phyloP scores from a whole-genome alignment of 1,140 invertebrate genomes.

The Latrodectus geometricus region DNA sequence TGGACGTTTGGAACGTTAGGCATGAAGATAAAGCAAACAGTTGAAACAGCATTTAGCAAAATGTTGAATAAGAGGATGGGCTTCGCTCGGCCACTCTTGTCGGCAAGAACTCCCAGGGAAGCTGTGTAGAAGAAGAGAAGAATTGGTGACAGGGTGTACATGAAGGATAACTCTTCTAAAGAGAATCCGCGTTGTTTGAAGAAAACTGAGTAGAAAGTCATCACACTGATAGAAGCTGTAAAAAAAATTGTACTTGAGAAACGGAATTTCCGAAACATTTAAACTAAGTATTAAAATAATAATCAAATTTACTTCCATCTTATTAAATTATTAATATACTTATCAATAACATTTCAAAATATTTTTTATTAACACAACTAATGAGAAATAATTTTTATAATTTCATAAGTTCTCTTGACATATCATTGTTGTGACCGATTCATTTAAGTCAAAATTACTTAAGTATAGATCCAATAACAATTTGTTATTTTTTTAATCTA shows the following conservation, averaged over 20 bases:
- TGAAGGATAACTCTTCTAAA: not conserved
- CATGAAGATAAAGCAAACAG: not conserved
- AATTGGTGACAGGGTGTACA: not conserved
- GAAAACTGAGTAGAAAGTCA: not conserved
- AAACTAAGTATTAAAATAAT: too few relatives aligned
- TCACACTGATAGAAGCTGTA: not conserved
- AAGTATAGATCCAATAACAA: too few relatives aligned
- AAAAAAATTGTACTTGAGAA: not conserved
- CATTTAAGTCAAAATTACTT: too few relatives aligned
- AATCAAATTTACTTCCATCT: too few relatives aligned
- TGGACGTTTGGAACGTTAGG: not conserved
- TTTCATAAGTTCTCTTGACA: too few relatives aligned
- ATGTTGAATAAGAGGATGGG: not conserved
- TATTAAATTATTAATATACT: too few relatives aligned
- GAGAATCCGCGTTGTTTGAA: not conserved
- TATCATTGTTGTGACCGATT: too few relatives aligned
- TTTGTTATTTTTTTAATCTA: too few relatives aligned
- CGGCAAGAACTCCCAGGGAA: not conserved
- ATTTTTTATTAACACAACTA: too few relatives aligned
- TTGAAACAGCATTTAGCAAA: not conserved
- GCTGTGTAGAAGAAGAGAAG: not conserved
- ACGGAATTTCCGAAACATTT: too few relatives aligned
- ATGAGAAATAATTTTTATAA: too few relatives aligned
- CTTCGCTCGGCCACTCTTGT: not conserved
- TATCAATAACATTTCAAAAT: too few relatives aligned